Percentiles rank a stretch among this genome's conserved stretches.
phyloP scores from a whole-genome alignment of 2,797 vertebrate genomes.

The Adrianichthys oophorus region DNA sequence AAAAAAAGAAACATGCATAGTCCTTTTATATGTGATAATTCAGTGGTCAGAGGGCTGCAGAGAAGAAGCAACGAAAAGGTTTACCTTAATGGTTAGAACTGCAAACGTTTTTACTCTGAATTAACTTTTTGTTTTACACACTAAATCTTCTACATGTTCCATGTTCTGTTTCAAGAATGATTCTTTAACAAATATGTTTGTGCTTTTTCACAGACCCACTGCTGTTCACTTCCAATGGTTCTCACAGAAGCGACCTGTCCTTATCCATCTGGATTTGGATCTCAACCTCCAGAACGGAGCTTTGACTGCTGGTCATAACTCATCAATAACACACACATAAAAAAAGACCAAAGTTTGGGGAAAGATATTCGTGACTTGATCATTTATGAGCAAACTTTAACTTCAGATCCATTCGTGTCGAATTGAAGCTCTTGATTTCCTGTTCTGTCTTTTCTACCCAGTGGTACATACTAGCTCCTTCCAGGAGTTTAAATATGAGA shows the following conservation, averaged over 20 bases:
- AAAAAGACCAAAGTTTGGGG: constrained; percentile 40
- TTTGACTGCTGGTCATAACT: constrained; percentile 63
- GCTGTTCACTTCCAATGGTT: constrained; percentile 24
- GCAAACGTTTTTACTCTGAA: too few species aligned
- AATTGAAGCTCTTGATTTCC: not conserved
- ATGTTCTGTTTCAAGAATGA: not conserved
- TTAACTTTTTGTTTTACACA: too few species aligned
- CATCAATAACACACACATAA: constrained; percentile 47
- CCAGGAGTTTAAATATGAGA: not conserved
- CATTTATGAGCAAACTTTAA: not conserved
- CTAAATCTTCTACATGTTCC: too few species aligned
- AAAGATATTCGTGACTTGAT: constrained; percentile 17
- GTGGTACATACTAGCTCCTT: not conserved
- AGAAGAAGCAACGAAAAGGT: too few species aligned
- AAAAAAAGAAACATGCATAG: too few species aligned
- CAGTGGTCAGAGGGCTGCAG: too few species aligned
- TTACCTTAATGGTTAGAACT: too few species aligned
- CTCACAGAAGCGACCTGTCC: constrained; percentile 51
- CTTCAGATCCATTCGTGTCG: not conserved
- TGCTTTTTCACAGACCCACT: constrained; percentile 4
- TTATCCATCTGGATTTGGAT: constrained; percentile 71
- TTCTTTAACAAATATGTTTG: constrained; percentile 14
- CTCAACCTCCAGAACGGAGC: constrained; percentile 63
- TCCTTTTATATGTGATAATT: too few species aligned
- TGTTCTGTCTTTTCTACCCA: too few species aligned